Evolutionary conservation across 2,888 invertebrate species (phyloP).

Genomic region (Allacma fusca): DNA sequence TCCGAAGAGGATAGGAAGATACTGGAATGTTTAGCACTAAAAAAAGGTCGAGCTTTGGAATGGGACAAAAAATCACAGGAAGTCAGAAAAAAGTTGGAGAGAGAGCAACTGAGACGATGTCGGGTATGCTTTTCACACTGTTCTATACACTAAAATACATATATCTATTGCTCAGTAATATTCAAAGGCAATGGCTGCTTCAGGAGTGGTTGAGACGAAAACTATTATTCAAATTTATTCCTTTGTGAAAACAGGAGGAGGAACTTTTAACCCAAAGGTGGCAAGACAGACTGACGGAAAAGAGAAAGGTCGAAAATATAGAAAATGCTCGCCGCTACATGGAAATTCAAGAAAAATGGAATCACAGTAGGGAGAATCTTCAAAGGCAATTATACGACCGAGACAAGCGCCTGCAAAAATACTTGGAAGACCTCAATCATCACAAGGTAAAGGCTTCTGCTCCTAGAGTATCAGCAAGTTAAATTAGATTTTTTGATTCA

Average conservation of each 20-base stretch:
- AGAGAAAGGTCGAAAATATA: constrained; percentile 62
- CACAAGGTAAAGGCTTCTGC: constrained; percentile 60
- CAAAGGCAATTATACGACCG: constrained; percentile 62
- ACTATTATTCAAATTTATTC: not conserved
- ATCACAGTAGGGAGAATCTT: constrained; percentile 62
- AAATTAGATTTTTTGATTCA: not conserved
- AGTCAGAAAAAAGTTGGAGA: constrained; percentile 53
- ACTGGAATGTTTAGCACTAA: constrained; percentile 57
- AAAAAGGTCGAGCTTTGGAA: constrained; percentile 58
- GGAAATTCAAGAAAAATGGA: constrained; percentile 62
- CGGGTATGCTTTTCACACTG: constrained; percentile 43
- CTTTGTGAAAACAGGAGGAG: constrained; percentile 53
- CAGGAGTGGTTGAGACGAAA: too few relatives aligned
- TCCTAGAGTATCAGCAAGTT: not conserved
- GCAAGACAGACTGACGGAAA: constrained; percentile 62
- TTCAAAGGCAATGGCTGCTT: too few relatives aligned
- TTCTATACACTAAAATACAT: too few relatives aligned
- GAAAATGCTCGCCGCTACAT: constrained; percentile 62
- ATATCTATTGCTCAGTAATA: too few relatives aligned
- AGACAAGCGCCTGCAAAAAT: constrained; percentile 62
- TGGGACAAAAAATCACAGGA: constrained; percentile 59
- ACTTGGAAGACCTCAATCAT: constrained; percentile 62
- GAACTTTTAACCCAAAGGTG: constrained; percentile 62
- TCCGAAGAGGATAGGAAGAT: constrained; percentile 59
- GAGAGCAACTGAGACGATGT: constrained; percentile 51